Percentiles rank a stretch among this genome's conserved stretches.
Evolutionary conservation across 2,113 vertebrate genomes (phyloP).

Genomic region (Phalacrocorax pelagicus): DNA sequence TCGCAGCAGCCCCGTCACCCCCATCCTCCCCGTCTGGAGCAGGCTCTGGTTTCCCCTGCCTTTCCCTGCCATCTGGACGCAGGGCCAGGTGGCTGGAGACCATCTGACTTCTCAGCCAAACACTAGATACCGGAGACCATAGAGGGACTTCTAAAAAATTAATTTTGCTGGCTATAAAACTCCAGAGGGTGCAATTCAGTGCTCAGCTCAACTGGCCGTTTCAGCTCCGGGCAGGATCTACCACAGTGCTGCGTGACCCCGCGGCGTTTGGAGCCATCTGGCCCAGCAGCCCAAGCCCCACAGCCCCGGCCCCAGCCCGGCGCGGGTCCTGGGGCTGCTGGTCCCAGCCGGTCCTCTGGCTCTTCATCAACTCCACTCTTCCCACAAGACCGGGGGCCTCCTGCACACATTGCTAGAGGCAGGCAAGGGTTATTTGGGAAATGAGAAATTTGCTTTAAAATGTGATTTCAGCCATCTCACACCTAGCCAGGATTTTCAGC

Average conservation of each 20-base stretch:
- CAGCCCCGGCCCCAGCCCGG: background rate
- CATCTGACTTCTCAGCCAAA: constrained; percentile 9
- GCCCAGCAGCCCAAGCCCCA: background rate
- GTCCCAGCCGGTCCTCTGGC: background rate
- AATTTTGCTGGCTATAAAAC: background rate
- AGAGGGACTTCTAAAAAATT: constrained; percentile 15
- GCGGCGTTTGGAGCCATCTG: background rate
- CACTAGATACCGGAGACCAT: background rate
- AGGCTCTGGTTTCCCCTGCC: background rate
- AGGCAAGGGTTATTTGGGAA: background rate
- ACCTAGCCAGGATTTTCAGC: constrained; percentile 32
- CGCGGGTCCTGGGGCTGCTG: background rate
- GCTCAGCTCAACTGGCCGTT: background rate
- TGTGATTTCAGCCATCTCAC: constrained; percentile 24
- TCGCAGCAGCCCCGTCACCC: accelerated
- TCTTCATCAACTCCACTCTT: background rate
- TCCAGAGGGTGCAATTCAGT: background rate
- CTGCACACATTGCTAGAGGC: background rate
- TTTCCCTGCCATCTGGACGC: background rate
- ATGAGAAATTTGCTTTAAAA: constrained; percentile 34
- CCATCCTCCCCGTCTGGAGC: background rate
- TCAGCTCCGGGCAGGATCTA: accelerated
- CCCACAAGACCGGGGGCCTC: background rate
- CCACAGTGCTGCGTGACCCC: accelerated
- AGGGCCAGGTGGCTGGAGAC: background rate